Percentiles rank a stretch among this genome's conserved stretches.
phyloP scores from a whole-genome alignment of 1,140 invertebrate genomes.

The Melanaphis sacchari region DNA sequence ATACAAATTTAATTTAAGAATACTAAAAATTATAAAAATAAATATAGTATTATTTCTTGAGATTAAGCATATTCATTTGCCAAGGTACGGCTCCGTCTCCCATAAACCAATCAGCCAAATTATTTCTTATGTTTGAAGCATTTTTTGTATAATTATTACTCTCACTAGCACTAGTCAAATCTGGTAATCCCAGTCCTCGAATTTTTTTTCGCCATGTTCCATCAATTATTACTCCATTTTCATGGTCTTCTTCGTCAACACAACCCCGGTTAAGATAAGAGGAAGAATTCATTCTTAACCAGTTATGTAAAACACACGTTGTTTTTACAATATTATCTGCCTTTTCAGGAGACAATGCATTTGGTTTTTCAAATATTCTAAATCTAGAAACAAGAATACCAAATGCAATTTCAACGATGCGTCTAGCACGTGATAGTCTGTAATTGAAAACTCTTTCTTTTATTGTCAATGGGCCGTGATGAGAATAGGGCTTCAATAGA shows the following conservation, averaged over 20 bases:
- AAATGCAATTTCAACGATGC: constrained; percentile 65
- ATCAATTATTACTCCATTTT: constrained; percentile 19
- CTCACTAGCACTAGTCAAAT: constrained; percentile 15
- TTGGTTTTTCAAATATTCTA: constrained; percentile 63
- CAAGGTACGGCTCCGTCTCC: constrained; percentile 29
- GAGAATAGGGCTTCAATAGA: constrained; percentile 49
- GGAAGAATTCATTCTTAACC: neutral
- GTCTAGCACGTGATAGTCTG: constrained; percentile 60
- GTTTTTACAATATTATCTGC: neutral
- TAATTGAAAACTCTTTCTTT: constrained; percentile 64
- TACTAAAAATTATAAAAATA: constrained; percentile 18
- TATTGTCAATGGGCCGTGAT: constrained; percentile 44
- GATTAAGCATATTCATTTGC: constrained; percentile 25
- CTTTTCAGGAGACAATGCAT: neutral
- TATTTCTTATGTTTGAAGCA: constrained; percentile 31
- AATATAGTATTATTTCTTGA: constrained; percentile 16
- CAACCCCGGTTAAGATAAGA: constrained; percentile 1
- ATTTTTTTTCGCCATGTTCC: constrained; percentile 28
- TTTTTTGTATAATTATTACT: constrained; percentile 32
- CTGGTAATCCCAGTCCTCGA: constrained; percentile 23
- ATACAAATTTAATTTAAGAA: neutral
- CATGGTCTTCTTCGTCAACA: constrained; percentile 25
- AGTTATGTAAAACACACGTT: constrained; percentile 13
- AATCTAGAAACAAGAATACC: constrained; percentile 64
- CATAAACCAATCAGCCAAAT: constrained; percentile 29